Percentiles rank a stretch among this genome's conserved stretches.
Evolutionary conservation across 2,888 invertebrate genomes (phyloP).

Genomic region (Melangyna quadrimaculata): DNA sequence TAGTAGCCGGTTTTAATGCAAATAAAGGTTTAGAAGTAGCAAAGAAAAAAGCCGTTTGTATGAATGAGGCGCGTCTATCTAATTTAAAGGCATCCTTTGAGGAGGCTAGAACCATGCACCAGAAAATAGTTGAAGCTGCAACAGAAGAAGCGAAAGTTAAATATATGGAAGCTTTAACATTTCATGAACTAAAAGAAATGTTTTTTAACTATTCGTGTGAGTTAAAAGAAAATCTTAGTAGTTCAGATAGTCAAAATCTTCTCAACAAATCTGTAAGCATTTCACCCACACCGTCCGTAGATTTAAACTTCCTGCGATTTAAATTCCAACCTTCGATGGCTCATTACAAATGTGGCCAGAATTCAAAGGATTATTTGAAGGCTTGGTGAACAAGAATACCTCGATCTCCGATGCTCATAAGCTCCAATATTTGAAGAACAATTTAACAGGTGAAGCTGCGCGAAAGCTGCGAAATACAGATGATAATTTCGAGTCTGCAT

Average conservation of each 20-base stretch:
- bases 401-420: conserved; percentile 26
- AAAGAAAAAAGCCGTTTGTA: too few relatives aligned
- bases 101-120: too few relatives aligned
- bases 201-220: too few relatives aligned
- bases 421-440: conserved; percentile 1
- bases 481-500: conserved; percentile 25
- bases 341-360: conserved; percentile 20
- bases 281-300: background rate
- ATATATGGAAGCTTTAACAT: too few relatives aligned
- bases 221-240: background rate
- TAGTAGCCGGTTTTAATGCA: too few relatives aligned
- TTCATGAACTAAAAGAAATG: too few relatives aligned
- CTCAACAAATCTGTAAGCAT: background rate
- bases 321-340: conserved; percentile 23
- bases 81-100: too few relatives aligned
- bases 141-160: too few relatives aligned
- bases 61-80: too few relatives aligned
- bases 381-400: conserved; percentile 12
- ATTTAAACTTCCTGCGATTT: conserved; percentile 17
- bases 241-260: background rate
- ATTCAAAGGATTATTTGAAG: too few relatives aligned
- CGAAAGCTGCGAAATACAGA: background rate
- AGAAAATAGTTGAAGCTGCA: too few relatives aligned
- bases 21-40: too few relatives aligned
- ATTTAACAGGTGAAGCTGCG: background rate